Evolutionary conservation across 2,113 vertebrate genomes (phyloP), one percentile per base, ranked within the genome.

Genomic region (Salvelinus sp.): DNA sequence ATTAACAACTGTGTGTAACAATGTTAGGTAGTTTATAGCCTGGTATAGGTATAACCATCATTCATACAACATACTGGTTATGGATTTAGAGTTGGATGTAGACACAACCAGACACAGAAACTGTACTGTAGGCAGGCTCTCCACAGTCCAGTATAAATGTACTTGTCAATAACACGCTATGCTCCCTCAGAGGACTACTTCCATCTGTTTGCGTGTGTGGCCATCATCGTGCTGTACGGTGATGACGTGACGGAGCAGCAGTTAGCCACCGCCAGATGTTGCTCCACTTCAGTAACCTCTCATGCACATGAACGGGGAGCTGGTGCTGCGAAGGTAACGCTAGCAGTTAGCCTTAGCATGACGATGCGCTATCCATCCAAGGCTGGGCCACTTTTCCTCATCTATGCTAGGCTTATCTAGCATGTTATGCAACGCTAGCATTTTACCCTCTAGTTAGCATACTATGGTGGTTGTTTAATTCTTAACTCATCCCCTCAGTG

Each of bases 281-380:
- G 86, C 94, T 98, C 75, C 97, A 99, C 88, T 99, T 99, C 30
- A 90, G 95, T 82, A 97, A 97, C 91, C 92, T 99, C 87, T 96
- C 83, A 98, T 98, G 97, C 98, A 98, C 92, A 99, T 98, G 97
- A 98, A 96, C 0, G 97, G 98, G 68, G 97, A 98, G 23, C 94
- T 99, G 28, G 96, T 99, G 33, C 96, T 99, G 82, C 95, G 96
- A 99, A 99, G 97, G 98, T 97, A 86, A 30, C 0, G 18, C 20
- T 25, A 74, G 84, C 83, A 44, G 9, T 44, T 44, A 44, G 9
- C 38, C 38, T 44, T 44, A 44, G 38, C 38, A 44, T 44, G 38
- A 44, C 2, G 38, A 10, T 44, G 38, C 2, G 38, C 10, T 44
- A 44, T 44, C 38, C 9, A 44, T 44, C 7, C 38, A 2, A 44